Percentiles rank a stretch among this genome's conserved stretches.
Evolutionary conservation across 1,140 invertebrate genomes (phyloP).

Genomic region (Drosophila mojavensis): DNA sequence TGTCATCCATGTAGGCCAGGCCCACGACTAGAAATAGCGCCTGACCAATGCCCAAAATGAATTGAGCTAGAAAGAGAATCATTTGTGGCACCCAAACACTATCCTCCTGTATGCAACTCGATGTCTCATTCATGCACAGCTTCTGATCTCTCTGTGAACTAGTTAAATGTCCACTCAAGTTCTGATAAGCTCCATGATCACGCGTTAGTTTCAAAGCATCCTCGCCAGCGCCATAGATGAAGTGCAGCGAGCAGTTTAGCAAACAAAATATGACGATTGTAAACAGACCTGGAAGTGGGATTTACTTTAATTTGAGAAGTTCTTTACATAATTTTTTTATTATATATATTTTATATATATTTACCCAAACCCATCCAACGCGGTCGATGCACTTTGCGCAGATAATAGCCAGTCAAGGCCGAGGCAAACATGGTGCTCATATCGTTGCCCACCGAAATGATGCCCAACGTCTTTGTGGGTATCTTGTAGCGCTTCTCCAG

Average conservation of each 20-base stretch:
- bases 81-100: conserved; percentile 86
- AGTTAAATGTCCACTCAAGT: conserved; percentile 55
- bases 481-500: conserved; percentile 92
- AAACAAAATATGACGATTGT: conserved; percentile 88
- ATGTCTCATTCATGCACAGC: conserved; percentile 33
- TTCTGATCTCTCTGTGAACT: conserved; percentile 35
- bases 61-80: conserved; percentile 87
- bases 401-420: conserved; percentile 65
- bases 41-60: conserved; percentile 87
- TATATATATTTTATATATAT: background rate
- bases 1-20: conserved; percentile 89
- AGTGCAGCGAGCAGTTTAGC: conserved; percentile 88
- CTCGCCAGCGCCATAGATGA: conserved; percentile 89
- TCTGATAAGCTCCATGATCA: conserved; percentile 85
- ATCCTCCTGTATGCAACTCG: conserved; percentile 62
- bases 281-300: conserved; percentile 86
- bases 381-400: conserved; percentile 65
- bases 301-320: conserved; percentile 74
- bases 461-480: conserved; percentile 88
- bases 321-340: background rate
- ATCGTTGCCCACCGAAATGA: conserved; percentile 89
- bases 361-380: conserved; percentile 78
- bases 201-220: conserved; percentile 88
- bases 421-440: conserved; percentile 67
- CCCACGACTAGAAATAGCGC: conserved; percentile 88